Evolutionary conservation across 2,113 vertebrate species (phyloP), one percentile per base, ranked within the genome.

Genomic region (Bubo scandiacus): DNA sequence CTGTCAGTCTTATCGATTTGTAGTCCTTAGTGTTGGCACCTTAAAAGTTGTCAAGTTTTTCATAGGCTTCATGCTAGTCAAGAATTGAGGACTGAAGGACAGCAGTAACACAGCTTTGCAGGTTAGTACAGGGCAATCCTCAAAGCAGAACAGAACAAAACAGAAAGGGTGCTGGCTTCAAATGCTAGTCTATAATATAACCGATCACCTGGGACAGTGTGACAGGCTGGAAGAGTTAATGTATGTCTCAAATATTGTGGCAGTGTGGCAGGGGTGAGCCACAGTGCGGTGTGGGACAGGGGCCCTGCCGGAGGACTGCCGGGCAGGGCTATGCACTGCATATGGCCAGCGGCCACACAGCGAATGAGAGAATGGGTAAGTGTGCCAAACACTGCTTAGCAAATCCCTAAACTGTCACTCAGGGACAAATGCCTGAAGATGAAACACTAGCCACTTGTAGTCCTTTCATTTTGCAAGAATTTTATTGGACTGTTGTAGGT

Each of bases 141-240:
- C 22, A 88, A 77, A 71, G 68, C 18, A 78, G 38, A 91, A 43
- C 1, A 3, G 23, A 51, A 89, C 30, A 87, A 70, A 87, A n/a
- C 27, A 78, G 34, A 58, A 73, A 65, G 12, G 8, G 3, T 65
- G 11, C 20, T 91, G 62, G 42, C 19, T 86, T 77, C 40, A 77
- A 61, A 55, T 65, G 34, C 66, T 38, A 54, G 23, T 10, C 16
- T 74, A 4, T 22, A 79, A 58, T 65, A 74, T 71, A 45, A 43
- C 14, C 0, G 0, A 15, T 66, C 62, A 57, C 45, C 36, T 61
- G n/a, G 27, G 49, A 36, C n/a, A 15, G 16, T 45, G 43, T 45
- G 43, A 45, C 43, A 45, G 43, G 43, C 43, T 45, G 43, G 43
- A 45, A 45, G 43, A 45, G 43, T 45, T 45, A 45, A 45, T 45